Percentiles rank a stretch among this genome's conserved stretches.
Evolutionary conservation across 2,113 vertebrate species (phyloP).

Genomic region (Furnarius figulus): DNA sequence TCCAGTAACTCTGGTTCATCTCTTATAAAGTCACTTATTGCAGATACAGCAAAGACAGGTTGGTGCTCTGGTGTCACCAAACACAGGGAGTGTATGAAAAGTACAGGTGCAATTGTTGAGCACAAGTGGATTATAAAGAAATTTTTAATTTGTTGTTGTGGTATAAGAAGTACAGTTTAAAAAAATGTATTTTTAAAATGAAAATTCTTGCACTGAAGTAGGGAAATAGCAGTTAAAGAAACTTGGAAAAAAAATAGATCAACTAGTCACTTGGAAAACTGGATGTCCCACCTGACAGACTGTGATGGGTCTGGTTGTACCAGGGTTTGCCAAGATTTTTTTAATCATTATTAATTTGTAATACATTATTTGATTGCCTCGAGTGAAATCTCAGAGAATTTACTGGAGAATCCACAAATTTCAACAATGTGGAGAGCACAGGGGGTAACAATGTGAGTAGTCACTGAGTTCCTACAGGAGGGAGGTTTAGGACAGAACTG

Average conservation of each 20-base stretch:
- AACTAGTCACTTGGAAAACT: not conserved
- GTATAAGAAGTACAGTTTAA: no score
- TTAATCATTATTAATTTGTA: not conserved
- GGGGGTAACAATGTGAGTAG: not conserved
- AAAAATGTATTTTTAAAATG: no score
- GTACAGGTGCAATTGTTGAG: no score
- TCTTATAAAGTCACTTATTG: not conserved
- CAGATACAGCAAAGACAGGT: not conserved
- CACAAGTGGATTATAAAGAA: no score
- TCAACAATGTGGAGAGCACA: not conserved
- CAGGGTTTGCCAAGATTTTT: not conserved
- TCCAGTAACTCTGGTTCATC: not conserved
- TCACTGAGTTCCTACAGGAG: not conserved
- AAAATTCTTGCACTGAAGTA: not conserved
- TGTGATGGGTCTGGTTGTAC: not conserved
- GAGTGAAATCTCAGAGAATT: not conserved
- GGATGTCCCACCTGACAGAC: not conserved
- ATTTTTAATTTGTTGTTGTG: no score
- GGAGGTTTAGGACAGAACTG: not conserved
- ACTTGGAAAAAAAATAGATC: not conserved
- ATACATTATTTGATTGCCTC: not conserved
- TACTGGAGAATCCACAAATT: not conserved
- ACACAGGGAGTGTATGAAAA: no score
- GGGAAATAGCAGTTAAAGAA: not conserved
- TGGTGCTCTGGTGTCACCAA: not conserved